Percentiles rank a stretch among this genome's conserved stretches.
These are phyloP conservation scores for Drosophila kuntzei DNA, from an alignment of 2,888 invertebrate species.

Conservation along the genomic window DNA sequence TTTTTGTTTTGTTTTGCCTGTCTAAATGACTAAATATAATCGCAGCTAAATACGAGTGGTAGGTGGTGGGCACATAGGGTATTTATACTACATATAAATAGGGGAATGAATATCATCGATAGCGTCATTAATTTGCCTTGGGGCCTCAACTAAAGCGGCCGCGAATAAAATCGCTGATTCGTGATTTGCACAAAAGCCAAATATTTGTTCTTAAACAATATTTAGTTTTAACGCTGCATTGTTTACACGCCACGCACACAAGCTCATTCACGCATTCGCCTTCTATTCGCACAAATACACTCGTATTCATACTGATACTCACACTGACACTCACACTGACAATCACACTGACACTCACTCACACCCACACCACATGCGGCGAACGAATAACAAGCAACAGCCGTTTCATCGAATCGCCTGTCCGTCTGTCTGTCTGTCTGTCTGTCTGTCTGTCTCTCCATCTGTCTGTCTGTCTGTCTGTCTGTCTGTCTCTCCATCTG, in stretches of 20 bases:
- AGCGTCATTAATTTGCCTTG: conserved; percentile 68
- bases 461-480: conserved; percentile 8
- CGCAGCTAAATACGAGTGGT: conserved; percentile 7
- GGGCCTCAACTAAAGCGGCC: conserved; percentile 17
- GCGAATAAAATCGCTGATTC: conserved; percentile 57
- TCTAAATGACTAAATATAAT: conserved; percentile 62
- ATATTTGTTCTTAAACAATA: conserved; percentile 81
- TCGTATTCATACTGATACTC: conserved; percentile 4
- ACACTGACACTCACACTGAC: background rate
- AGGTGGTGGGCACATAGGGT: background rate
- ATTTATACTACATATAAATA: conserved; percentile 23
- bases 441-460: conserved; percentile 15
- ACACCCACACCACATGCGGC: conserved; percentile 40
- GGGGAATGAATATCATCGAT: conserved; percentile 56
- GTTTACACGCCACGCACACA: conserved; percentile 67
- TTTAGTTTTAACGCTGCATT: conserved; percentile 79
- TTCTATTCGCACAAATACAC: conserved; percentile 21
- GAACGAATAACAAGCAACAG: conserved; percentile 60
- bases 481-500: conserved; percentile 13
- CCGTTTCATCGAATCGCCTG: conserved; percentile 29
- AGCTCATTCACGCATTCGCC: conserved; percentile 30
- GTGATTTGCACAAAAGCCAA: conserved; percentile 78
- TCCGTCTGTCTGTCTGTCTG: conserved; percentile 12
- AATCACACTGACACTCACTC: background rate
- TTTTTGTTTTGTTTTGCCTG: conserved; percentile 27